Evolutionary conservation across 1,140 invertebrate genomes (phyloP), one percentile per base, ranked within the genome.

Genomic region (Chionoecetes opilio): DNA sequence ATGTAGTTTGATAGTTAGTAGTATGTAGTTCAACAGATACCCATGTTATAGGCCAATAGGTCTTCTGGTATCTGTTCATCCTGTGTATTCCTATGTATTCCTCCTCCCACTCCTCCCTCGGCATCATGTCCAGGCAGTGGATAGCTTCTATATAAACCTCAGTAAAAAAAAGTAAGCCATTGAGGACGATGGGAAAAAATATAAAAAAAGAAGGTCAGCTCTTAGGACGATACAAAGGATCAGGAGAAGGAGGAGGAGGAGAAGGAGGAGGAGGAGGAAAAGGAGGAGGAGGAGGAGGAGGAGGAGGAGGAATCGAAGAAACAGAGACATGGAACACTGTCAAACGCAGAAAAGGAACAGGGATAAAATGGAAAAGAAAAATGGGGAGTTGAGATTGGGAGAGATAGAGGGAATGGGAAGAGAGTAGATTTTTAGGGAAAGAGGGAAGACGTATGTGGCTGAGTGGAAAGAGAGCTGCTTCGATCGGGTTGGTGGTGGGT

Each of bases 171-270:
- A 75, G 63, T 75, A 75, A 75, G 63, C 63, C 63, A 75, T 75
- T 75, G 21, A n/a, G 63, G 63, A 75, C 63, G 63, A 75, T 75
- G 26, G 63, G n/a, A n/a, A 75, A n/a, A 75, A 75, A 26, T 75
- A 75, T 75, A 75, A 75, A 75, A 75, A 75, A 75, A 75, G n/a
- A 75, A 75, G 63, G 63, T 75, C 63, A 75, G 63, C 63, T 75
- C 21, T 75, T 75, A n/a, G 63, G 63, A n/a, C 63, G 63, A 75
- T 75, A 75, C 63, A 75, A 26, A 26, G 63, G 46, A 53, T 53
- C 46, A 17, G 9, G 46, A 53, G n/a, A 26, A 75, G 21, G n/a
- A 75, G n/a, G n/a, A 75, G 21, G 1, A 75, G 63, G 63, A 75
- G 63, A 26, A 75, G 63, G 63, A 75, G 63, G 63, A 75, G 63